Percentiles rank a stretch among this genome's conserved stretches.
Conservation (phyloP, 2,888 invertebrate species). For the Coleophora flavipennella region DNA sequence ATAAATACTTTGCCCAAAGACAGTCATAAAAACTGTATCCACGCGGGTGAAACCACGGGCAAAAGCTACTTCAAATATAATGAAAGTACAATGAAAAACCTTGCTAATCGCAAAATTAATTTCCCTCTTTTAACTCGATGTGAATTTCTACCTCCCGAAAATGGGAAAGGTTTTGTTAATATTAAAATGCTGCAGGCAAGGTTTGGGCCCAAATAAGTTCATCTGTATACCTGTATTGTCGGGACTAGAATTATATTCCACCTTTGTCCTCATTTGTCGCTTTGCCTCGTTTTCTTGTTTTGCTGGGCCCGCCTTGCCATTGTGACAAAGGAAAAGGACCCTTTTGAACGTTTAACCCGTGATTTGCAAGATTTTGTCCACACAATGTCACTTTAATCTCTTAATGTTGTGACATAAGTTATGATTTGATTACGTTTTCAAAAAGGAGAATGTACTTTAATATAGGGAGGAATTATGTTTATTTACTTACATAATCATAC, state of each 20-base stretch:
- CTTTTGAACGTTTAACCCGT: not conserved
- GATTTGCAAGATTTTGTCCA: not conserved
- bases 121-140: conserved; percentile 16
- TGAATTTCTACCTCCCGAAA: conserved; percentile 28
- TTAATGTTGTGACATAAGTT: not conserved
- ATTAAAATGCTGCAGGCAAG: conserved; percentile 27
- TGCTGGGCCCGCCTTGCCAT: not conserved
- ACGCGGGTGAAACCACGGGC: no score
- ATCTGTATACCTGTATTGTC: conserved; percentile 13
- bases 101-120: no score
- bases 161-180: conserved; percentile 38
- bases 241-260: conserved; percentile 22
- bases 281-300: not conserved
- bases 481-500: no score
- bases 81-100: no score
- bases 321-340: not conserved
- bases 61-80: no score
- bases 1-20: no score
- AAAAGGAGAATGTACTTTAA: conserved; percentile 3
- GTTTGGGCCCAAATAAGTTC: conserved; percentile 24
- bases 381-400: no score
- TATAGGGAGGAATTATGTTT: no score
- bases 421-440: not conserved
- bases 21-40: no score
- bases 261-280: conserved; percentile 9